Percentiles rank a stretch among this genome's conserved stretches.
Conservation (phyloP, 2,888 invertebrate species). For the Helicoverpa assulta region DNA sequence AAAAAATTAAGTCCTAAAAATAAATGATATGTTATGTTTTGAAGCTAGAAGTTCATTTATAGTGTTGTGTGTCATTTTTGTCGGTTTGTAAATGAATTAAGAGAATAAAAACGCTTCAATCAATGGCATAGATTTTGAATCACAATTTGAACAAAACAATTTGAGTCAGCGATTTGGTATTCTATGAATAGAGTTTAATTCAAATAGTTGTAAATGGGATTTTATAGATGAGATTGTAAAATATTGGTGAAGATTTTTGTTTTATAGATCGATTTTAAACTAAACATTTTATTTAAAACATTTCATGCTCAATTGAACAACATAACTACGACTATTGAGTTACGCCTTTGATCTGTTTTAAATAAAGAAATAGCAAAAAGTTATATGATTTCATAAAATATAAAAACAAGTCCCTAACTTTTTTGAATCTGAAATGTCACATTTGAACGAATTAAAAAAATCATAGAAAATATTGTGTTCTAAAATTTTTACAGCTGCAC, state of each 20-base stretch:
- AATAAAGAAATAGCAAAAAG: too few relatives aligned
- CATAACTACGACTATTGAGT: too few relatives aligned
- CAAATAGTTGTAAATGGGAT: background rate
- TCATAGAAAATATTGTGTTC: slow-evolving; percentile 3
- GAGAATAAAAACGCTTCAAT: background rate
- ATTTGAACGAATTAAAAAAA: background rate
- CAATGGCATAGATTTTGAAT: slow-evolving; percentile 2
- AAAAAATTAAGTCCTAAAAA: too few relatives aligned
- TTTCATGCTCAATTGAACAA: too few relatives aligned
- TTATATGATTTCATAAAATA: too few relatives aligned
- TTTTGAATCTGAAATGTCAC: background rate
- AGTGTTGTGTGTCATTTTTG: too few relatives aligned
- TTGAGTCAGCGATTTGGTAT: background rate
- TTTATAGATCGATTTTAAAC: background rate
- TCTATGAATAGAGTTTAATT: slow-evolving; percentile 19
- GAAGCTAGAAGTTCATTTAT: too few relatives aligned
- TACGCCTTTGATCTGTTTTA: too few relatives aligned
- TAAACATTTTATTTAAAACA: background rate
- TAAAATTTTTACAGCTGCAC: slow-evolving; percentile 41
- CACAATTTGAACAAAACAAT: slow-evolving; percentile 8
- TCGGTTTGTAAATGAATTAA: background rate
- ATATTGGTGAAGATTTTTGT: background rate
- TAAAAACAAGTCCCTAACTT: too few relatives aligned
- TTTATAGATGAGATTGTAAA: background rate
- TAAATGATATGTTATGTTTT: too few relatives aligned